Evolutionary conservation across 2,888 invertebrate genomes (phyloP).

Genomic region (Bimastos eiseni): DNA sequence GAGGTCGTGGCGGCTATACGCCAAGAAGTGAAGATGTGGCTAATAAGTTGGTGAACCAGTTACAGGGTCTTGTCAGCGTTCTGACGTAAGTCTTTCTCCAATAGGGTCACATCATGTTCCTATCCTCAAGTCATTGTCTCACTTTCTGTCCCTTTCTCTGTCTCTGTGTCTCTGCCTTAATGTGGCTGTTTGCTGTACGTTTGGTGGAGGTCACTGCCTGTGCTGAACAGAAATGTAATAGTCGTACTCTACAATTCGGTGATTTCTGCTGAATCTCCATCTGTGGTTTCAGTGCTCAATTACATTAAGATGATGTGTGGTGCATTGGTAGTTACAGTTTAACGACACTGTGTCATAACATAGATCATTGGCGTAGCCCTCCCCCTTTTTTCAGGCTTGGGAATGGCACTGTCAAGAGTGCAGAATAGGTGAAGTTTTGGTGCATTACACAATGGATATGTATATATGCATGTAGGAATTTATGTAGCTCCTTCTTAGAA

Average conservation of each 20-base stretch:
- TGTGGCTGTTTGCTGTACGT: background rate
- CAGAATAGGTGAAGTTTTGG: no score
- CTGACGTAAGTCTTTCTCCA: conserved; percentile 20
- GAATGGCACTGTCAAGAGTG: no score
- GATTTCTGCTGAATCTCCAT: background rate
- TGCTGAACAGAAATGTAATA: background rate
- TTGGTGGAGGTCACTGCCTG: background rate
- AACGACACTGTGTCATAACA: no score
- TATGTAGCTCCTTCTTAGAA: background rate
- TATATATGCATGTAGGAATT: background rate
- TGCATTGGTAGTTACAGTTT: no score
- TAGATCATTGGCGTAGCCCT: no score
- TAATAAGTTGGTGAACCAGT: conserved; percentile 18
- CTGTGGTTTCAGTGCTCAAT: background rate
- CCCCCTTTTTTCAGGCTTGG: no score
- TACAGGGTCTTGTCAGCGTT: background rate
- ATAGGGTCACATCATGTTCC: background rate
- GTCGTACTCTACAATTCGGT: background rate
- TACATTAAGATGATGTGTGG: background rate
- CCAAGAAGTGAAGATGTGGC: conserved; percentile 2
- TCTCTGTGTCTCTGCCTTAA: no score
- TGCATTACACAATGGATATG: background rate
- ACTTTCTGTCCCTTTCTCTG: background rate
- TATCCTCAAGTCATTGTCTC: background rate
- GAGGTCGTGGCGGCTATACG: background rate